phyloP scores from a whole-genome alignment of 1,140 invertebrate species.

The Calephelis virginiensis region DNA sequence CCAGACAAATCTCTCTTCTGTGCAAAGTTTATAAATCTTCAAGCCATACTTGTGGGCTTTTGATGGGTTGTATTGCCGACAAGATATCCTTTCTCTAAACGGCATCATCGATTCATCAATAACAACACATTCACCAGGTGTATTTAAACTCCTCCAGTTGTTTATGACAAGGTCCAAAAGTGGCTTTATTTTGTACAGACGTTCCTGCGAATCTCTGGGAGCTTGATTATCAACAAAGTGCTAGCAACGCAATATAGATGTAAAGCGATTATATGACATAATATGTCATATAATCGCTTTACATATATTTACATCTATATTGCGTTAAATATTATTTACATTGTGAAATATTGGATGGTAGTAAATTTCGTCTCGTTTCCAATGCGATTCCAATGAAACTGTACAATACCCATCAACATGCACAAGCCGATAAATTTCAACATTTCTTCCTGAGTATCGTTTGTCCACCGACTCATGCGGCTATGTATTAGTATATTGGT shows the following conservation, averaged over 20 bases:
- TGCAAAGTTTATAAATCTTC: neutral
- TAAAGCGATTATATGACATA: neutral
- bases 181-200: neutral
- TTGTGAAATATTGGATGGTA: conserved; percentile 5
- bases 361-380: conserved; percentile 12
- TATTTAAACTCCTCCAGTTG: no score
- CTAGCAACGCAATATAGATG: neutral
- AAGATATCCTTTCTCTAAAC: conserved; percentile 3
- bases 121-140: no score
- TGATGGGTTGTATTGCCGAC: conserved; percentile 1
- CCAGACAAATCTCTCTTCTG: neutral
- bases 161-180: neutral
- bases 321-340: neutral
- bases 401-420: conserved; percentile 16
- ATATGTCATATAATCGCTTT: no score
- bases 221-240: neutral
- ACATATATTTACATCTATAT: no score
- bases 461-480: conserved; percentile 8
- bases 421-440: conserved; percentile 13
- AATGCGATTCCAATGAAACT: conserved; percentile 17
- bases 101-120: neutral
- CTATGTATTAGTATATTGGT: conserved; percentile 3
- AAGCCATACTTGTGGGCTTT: neutral
- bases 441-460: conserved; percentile 4
- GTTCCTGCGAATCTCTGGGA: neutral